Percentiles rank a stretch among this genome's conserved stretches.
These are phyloP conservation scores for Athalia circularis DNA, from an alignment of 2,888 invertebrate species.

Conservation along the genomic window DNA sequence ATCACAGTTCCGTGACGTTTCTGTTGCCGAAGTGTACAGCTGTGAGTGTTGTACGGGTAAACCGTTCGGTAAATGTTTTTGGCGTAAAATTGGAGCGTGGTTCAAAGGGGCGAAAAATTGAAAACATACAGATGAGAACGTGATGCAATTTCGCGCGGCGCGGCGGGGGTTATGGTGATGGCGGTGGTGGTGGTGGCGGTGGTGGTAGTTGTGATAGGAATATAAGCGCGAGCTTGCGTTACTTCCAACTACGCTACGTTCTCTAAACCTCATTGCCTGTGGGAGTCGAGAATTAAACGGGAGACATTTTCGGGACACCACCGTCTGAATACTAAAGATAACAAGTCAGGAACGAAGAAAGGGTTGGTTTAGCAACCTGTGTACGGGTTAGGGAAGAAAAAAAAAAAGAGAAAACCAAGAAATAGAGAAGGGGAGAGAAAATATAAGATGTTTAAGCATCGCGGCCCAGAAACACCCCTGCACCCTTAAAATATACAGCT, in stretches of 20 bases:
- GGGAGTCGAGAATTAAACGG: slow-evolving; percentile 41
- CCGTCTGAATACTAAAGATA: slow-evolving; percentile 45
- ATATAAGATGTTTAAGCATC: not conserved
- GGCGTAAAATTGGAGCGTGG: slow-evolving; percentile 45
- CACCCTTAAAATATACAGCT: no score
- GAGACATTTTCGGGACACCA: slow-evolving; percentile 36
- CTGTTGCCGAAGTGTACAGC: slow-evolving; percentile 20
- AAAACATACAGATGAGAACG: slow-evolving; percentile 44
- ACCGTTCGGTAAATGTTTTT: slow-evolving; percentile 32
- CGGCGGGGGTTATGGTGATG: not conserved
- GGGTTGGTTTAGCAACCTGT: slow-evolving; percentile 22
- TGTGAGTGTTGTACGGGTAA: not conserved
- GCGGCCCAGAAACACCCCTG: no score
- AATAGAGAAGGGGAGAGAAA: not conserved
- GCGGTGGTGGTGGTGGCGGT: not conserved
- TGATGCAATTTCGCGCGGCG: slow-evolving; percentile 40
- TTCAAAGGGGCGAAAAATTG: slow-evolving; percentile 43
- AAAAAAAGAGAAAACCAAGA: no score
- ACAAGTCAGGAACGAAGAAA: slow-evolving; percentile 34
- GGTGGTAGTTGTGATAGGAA: no score
- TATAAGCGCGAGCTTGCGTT: no score
- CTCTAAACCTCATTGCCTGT: not conserved
- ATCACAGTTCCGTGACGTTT: slow-evolving; percentile 37
- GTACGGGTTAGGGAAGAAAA: no score
- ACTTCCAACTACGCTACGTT: not conserved